A percentile compares a stretch with the other conserved stretches of the same genome.
Evolutionary conservation across 2,113 vertebrate species (phyloP).

Genomic region (Echinops telfairi): DNA sequence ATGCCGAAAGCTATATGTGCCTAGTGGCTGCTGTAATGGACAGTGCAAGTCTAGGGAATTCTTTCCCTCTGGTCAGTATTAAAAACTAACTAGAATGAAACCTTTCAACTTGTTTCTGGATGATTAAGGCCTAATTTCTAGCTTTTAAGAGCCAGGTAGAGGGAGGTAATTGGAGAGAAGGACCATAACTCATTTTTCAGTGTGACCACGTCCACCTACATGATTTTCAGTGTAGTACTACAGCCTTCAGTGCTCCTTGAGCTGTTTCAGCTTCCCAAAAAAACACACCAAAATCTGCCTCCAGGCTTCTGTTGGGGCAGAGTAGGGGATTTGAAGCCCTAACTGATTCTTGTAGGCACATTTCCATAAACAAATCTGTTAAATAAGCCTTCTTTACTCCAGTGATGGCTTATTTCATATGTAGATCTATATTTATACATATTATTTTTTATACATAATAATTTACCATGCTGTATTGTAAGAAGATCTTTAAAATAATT

Average conservation of each 20-base stretch:
- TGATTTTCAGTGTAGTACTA: conserved; percentile 1
- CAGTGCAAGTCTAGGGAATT: not conserved
- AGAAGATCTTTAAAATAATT: conserved; percentile 29
- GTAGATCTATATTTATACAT: not conserved
- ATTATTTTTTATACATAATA: not conserved
- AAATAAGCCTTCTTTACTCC: not conserved
- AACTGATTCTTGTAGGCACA: not conserved
- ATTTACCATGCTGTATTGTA: not conserved
- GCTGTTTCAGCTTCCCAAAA: not conserved
- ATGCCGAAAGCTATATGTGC: not conserved
- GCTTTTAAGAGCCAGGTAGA: conserved; percentile 20
- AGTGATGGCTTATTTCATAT: not conserved
- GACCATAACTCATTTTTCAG: not conserved
- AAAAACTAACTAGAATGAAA: conserved; percentile 1
- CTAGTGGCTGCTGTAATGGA: not conserved
- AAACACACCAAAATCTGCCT: not conserved
- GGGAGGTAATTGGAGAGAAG: not conserved
- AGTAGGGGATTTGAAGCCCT: not conserved
- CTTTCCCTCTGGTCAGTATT: not conserved
- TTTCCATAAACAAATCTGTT: not conserved
- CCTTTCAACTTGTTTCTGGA: not conserved
- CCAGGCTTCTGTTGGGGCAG: not conserved
- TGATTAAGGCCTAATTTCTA: not conserved
- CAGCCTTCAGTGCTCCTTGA: not conserved
- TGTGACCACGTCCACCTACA: not conserved